phyloP scores from a whole-genome alignment of 2,797 vertebrate genomes.

The Cossypha caffra region DNA sequence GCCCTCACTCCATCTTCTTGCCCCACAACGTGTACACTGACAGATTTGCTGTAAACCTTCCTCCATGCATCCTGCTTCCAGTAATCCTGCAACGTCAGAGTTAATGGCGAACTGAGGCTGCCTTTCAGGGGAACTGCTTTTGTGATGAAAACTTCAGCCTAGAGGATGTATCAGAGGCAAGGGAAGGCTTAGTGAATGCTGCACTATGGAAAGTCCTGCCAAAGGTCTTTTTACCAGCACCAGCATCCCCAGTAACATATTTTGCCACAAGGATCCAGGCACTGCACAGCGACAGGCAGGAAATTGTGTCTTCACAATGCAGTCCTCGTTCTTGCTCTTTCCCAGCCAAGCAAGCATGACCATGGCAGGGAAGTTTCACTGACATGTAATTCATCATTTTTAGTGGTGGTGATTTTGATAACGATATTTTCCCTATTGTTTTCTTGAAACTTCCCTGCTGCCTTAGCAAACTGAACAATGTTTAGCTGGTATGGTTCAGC shows the following conservation, averaged over 20 bases:
- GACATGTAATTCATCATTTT: constrained; percentile 37
- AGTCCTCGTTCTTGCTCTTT: background rate
- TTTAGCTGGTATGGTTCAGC: background rate
- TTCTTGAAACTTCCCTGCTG: background rate
- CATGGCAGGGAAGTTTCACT: background rate
- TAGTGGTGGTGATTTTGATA: constrained; percentile 32
- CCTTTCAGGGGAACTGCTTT: background rate
- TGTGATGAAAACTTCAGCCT: background rate
- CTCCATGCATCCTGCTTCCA: background rate
- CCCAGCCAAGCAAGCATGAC: background rate
- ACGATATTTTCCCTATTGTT: background rate
- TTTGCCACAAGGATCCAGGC: background rate
- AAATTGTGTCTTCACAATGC: background rate
- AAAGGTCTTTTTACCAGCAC: background rate
- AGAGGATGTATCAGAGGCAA: background rate
- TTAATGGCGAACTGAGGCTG: background rate
- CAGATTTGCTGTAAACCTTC: background rate
- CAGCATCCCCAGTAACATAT: background rate
- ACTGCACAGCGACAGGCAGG: background rate
- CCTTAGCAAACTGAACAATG: background rate
- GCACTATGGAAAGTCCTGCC: background rate
- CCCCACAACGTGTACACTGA: background rate
- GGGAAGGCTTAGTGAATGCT: background rate
- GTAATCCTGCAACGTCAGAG: background rate
- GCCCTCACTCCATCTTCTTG: background rate